A percentile compares a stretch with the other conserved stretches of the same genome.
Evolutionary conservation across 2,888 invertebrate species (phyloP).

Genomic region (Parnassius smintheus): DNA sequence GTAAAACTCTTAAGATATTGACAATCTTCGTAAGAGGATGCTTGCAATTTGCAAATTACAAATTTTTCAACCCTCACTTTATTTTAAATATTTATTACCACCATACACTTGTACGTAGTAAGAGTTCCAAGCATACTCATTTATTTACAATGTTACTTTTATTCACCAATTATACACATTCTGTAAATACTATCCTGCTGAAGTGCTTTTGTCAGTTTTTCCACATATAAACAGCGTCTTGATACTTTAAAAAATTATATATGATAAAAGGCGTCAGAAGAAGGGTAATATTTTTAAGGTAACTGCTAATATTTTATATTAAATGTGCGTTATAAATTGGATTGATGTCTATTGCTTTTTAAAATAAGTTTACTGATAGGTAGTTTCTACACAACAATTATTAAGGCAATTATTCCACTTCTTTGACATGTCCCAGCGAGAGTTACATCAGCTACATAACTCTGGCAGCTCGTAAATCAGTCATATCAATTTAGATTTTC

Average conservation of each 20-base stretch:
- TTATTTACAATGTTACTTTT: slow-evolving; percentile 16
- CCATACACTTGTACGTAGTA: slow-evolving; percentile 5
- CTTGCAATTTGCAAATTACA: not conserved
- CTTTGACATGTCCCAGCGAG: too few species aligned
- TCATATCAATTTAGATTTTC: slow-evolving; percentile 10
- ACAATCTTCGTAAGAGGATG: not conserved
- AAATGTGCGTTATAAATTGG: slow-evolving; percentile 12
- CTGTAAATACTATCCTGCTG: too few species aligned
- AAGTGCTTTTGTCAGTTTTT: too few species aligned
- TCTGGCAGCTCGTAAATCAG: not conserved
- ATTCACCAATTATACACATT: slow-evolving; percentile 3
- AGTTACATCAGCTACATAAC: too few species aligned
- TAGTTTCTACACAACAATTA: too few species aligned
- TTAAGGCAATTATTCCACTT: too few species aligned
- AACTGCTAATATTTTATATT: not conserved
- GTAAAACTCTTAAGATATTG: not conserved
- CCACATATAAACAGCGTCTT: too few species aligned
- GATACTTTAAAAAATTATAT: too few species aligned
- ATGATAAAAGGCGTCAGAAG: too few species aligned
- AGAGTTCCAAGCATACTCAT: slow-evolving; percentile 1
- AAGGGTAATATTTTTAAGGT: too few species aligned
- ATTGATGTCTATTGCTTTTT: not conserved
- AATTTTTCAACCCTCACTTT: not conserved
- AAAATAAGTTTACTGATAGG: too few species aligned
- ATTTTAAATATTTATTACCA: not conserved